Evolutionary conservation across 2,888 invertebrate species (phyloP).

Genomic region (Calliphora vomitoria): DNA sequence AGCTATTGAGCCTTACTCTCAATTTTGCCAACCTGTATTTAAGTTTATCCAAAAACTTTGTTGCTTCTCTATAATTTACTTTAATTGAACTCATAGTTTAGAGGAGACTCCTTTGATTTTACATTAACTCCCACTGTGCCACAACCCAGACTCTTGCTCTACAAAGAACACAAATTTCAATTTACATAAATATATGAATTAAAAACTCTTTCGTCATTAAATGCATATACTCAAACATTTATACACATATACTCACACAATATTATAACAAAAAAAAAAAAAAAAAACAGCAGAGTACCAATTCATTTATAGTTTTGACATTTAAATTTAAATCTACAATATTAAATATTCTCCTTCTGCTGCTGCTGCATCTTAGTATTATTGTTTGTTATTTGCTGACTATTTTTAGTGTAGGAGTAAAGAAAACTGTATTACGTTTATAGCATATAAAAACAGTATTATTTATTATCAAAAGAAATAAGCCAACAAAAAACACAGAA

Average conservation of each 20-base stretch:
- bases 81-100: too few relatives aligned
- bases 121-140: too few relatives aligned
- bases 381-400: not conserved
- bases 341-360: slow-evolving; percentile 24
- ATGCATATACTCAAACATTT: not conserved
- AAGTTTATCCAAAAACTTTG: too few relatives aligned
- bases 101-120: too few relatives aligned
- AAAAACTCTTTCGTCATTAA: slow-evolving; percentile 38
- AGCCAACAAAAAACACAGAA: slow-evolving; percentile 5
- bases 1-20: too few relatives aligned
- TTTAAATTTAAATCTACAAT: slow-evolving; percentile 50
- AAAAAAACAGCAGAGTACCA: slow-evolving; percentile 6
- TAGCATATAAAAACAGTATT: slow-evolving; percentile 52
- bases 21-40: too few relatives aligned
- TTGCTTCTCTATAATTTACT: too few relatives aligned
- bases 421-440: slow-evolving; percentile 62
- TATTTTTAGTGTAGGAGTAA: slow-evolving; percentile 48
- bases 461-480: slow-evolving; percentile 32
- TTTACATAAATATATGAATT: slow-evolving; percentile 12
- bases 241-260: slow-evolving; percentile 8
- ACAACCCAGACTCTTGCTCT: not conserved
- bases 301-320: slow-evolving; percentile 51
- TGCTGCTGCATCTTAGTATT: not conserved
- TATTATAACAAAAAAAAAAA: too few relatives aligned
- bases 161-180: not conserved